Base-by-base conservation (phyloP, 2,888 invertebrate species). In the Trilocha varians region DNA sequence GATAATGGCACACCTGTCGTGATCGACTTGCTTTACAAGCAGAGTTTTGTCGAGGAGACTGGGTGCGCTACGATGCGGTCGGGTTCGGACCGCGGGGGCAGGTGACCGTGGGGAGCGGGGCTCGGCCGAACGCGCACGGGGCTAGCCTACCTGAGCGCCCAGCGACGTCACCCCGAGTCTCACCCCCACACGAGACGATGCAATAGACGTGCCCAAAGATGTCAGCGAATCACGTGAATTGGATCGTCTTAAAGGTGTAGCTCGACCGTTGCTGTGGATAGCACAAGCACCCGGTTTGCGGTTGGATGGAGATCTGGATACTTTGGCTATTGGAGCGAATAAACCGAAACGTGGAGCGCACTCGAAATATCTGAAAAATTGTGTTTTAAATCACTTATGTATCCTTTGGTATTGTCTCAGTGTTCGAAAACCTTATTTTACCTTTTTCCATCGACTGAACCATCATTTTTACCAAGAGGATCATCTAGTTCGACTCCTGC, bases 401-500 rank as follows among this genome's bases (percentile, higher is more conserved):
- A 25, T n/a, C 25, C 11, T 25, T 9, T 9, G 36, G 17, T 6
- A 37, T 3, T 18, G 34, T 34, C 44, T 43, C 17, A 36, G 17
- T 39, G 13, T 16, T 38, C 15, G 16, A 45, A 39, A 37, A 40
- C 37, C 34, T 46, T 36, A 25, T 25, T 25, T 25, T 77, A 98
- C 96, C 96, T 93, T 78, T 92, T 93, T 42, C 96, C 97, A 52
- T 92, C 94, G 25, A 98, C 96, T 39, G 95, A 91, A 44, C 99
- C 98, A 68, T 99, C 97, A 76, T 99, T 98, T 82, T 98, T 98
- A 41, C 99, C 99, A 45, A 93, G 83, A 1, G 96, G 92, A 52
- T 97, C 96, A 69, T 98, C 97, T 54, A 99, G 87, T 74, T 98
- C 97, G 14, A 99, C 93, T 16, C 98, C 98, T 48, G 95, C 97